phyloP scores from a whole-genome alignment of 2,113 vertebrate genomes.

The Ceyx melanurus region DNA sequence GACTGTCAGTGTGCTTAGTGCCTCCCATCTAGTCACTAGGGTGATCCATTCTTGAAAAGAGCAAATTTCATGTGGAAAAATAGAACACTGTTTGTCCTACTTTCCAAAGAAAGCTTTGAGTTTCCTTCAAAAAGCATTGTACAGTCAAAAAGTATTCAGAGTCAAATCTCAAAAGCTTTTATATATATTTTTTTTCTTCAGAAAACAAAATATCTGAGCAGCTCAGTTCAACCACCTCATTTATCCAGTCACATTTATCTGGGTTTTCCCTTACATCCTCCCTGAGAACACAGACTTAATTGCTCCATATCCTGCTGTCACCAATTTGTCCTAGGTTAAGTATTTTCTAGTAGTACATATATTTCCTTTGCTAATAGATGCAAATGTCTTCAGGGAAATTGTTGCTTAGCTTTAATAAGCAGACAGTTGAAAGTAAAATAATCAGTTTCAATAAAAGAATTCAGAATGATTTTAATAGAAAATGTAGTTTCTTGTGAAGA shows the following conservation, averaged over 20 bases:
- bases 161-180: background rate
- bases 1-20: background rate
- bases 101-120: background rate
- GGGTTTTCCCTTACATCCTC: background rate
- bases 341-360: constrained; percentile 41
- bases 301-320: constrained; percentile 23
- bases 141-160: background rate
- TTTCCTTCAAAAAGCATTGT: background rate
- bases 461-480: constrained; percentile 1
- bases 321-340: constrained; percentile 40
- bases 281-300: constrained; percentile 6
- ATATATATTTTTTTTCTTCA: background rate
- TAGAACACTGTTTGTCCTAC: background rate
- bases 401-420: constrained; percentile 29
- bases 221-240: background rate
- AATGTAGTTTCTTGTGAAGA: constrained; percentile 4
- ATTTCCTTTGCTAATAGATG: constrained; percentile 43
- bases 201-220: background rate
- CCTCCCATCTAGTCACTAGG: background rate
- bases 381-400: constrained; percentile 5
- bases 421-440: constrained; percentile 33
- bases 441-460: background rate
- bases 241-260: background rate
- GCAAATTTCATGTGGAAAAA: background rate
- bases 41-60: background rate